A percentile compares a stretch with the other conserved stretches of the same genome.
Evolutionary conservation across 2,888 invertebrate species (phyloP).

Genomic region (Copidosoma aretas): DNA sequence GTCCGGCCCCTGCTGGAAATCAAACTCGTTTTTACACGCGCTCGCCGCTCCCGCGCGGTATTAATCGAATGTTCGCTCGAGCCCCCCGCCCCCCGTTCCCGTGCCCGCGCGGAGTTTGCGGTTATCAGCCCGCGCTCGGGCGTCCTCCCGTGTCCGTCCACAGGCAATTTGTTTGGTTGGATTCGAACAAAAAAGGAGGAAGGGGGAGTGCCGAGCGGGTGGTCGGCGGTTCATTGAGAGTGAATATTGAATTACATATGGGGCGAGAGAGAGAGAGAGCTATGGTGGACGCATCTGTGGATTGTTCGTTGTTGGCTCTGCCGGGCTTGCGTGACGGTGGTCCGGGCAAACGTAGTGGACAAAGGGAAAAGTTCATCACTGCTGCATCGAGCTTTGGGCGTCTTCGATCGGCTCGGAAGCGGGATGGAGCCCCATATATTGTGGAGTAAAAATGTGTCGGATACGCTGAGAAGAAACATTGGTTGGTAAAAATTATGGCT

Average conservation of each 20-base stretch:
- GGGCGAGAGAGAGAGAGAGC: background rate
- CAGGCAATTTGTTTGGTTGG: background rate
- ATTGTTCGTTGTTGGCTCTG: background rate
- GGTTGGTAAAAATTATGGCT: too few relatives aligned
- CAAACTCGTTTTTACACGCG: slow-evolving; percentile 2
- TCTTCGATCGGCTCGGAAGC: too few relatives aligned
- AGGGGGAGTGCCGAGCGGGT: background rate
- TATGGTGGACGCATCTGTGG: background rate
- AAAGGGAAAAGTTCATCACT: background rate
- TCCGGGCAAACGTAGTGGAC: background rate
- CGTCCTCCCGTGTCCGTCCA: too few relatives aligned
- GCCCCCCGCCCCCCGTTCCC: too few relatives aligned
- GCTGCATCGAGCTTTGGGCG: too few relatives aligned
- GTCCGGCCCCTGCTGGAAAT: slow-evolving; percentile 8
- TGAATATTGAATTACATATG: slow-evolving; percentile 19
- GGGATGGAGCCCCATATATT: too few relatives aligned
- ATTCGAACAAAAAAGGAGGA: background rate
- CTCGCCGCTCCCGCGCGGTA: slow-evolving; percentile 6
- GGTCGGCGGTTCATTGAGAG: background rate
- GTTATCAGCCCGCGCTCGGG: too few relatives aligned
- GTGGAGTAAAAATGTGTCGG: too few relatives aligned
- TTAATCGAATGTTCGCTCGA: too few relatives aligned
- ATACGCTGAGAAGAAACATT: too few relatives aligned
- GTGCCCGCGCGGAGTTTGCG: too few relatives aligned
- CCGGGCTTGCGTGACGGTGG: background rate